phyloP scores from a whole-genome alignment of 2,113 vertebrate species.

The Dipodomys merriami region DNA sequence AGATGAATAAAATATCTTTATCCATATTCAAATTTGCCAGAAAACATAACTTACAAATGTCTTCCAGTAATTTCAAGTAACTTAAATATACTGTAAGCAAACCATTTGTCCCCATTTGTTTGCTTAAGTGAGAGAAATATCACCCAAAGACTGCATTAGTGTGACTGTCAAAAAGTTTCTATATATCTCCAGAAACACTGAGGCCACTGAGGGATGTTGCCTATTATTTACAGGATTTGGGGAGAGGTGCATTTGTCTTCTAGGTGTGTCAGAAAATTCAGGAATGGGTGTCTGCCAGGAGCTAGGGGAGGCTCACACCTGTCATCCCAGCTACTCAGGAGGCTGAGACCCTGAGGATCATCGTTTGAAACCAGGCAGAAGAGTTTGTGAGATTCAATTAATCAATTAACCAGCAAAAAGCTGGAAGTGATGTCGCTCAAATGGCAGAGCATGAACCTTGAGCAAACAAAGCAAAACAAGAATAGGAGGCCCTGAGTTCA shows the following conservation, averaged over 20 bases:
- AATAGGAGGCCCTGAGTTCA: no score
- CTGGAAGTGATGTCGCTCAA: no score
- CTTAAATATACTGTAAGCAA: slow-evolving; percentile 35
- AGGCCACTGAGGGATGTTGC: not conserved
- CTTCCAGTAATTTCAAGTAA: slow-evolving; percentile 63
- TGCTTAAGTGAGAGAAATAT: slow-evolving; percentile 53
- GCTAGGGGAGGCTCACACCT: no score
- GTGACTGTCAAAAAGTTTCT: not conserved
- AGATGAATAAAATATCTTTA: slow-evolving; percentile 45
- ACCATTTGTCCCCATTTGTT: slow-evolving; percentile 43
- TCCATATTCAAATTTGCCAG: slow-evolving; percentile 60
- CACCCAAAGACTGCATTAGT: slow-evolving; percentile 15
- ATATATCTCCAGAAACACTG: not conserved
- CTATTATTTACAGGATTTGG: no score
- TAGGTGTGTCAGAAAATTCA: not conserved
- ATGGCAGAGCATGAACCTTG: no score
- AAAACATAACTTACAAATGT: slow-evolving; percentile 49
- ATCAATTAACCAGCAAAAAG: no score
- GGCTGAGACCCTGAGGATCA: no score
- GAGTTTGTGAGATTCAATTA: no score
- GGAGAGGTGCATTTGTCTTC: not conserved
- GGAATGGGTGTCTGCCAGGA: not conserved
- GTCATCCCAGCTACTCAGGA: no score
- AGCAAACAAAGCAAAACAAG: no score
- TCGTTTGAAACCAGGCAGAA: no score